Conservation (phyloP, 2,113 vertebrate species). For the Proterorhinus semilunaris region DNA sequence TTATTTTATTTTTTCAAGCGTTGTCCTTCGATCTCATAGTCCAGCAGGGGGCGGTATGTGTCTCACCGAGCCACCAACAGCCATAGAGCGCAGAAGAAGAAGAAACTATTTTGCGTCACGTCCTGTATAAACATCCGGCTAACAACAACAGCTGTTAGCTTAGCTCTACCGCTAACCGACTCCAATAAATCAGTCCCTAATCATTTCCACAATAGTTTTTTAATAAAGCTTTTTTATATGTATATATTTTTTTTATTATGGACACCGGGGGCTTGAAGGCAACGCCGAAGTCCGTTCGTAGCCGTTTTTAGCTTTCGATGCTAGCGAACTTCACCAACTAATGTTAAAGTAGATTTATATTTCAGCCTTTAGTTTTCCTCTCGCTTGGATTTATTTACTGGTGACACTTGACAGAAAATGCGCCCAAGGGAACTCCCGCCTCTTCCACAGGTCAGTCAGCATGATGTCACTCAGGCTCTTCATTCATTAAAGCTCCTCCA, state of each 20-base stretch:
- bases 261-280: background rate
- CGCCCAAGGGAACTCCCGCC: constrained; percentile 69
- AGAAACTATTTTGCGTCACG: background rate
- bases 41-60: no score
- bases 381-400: background rate
- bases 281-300: no score
- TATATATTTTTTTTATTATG: background rate
- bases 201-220: background rate
- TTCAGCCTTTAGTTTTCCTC: no score
- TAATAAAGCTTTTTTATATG: background rate
- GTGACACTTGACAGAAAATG: constrained; percentile 30
- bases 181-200: background rate
- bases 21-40: no score
- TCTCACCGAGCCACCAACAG: no score
- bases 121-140: background rate
- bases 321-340: no score
- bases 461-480: background rate
- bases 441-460: constrained; percentile 52
- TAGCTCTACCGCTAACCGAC: background rate
- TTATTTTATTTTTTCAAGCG: no score
- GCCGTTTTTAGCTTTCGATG: no score
- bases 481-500: no score
- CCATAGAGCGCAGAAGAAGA: no score
- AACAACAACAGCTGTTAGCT: background rate
- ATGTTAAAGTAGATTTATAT: no score